Percentiles rank a stretch among this genome's conserved stretches.
phyloP scores from a whole-genome alignment of 2,888 invertebrate genomes.

The Leucania comma region DNA sequence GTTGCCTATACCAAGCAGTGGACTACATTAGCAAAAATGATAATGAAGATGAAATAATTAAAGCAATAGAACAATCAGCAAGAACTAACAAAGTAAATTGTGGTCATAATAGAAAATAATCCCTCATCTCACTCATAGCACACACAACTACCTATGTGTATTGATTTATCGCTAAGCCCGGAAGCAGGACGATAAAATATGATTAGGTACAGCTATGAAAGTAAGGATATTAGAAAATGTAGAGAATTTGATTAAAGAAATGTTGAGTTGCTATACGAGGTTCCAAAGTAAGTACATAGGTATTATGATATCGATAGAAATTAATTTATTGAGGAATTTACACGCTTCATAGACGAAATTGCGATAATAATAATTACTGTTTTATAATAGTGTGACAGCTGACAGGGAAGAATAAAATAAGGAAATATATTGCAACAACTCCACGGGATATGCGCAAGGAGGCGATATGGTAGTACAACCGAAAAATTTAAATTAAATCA shows the following conservation, averaged over 20 bases:
- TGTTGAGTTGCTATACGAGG: background rate
- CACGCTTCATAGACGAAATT: background rate
- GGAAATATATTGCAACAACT: too few relatives aligned
- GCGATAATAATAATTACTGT: background rate
- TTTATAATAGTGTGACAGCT: background rate
- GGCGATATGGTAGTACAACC: too few relatives aligned
- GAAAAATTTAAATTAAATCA: background rate
- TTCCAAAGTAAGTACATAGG: background rate
- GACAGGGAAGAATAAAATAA: background rate
- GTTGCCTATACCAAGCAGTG: background rate
- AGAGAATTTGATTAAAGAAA: background rate
- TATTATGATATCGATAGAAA: background rate
- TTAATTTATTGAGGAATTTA: constrained; percentile 7
- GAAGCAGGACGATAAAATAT: constrained; percentile 14
- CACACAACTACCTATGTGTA: background rate
- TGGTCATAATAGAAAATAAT: background rate
- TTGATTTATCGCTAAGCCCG: constrained; percentile 17
- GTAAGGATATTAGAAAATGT: constrained; percentile 1
- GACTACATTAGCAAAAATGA: background rate
- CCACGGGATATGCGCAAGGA: too few relatives aligned
- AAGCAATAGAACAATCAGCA: background rate
- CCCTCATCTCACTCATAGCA: background rate
- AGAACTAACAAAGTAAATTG: background rate
- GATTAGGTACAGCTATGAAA: constrained; percentile 2
- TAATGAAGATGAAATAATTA: background rate